Conservation (phyloP, 2,888 invertebrate species). For the Agrochola litura region DNA sequence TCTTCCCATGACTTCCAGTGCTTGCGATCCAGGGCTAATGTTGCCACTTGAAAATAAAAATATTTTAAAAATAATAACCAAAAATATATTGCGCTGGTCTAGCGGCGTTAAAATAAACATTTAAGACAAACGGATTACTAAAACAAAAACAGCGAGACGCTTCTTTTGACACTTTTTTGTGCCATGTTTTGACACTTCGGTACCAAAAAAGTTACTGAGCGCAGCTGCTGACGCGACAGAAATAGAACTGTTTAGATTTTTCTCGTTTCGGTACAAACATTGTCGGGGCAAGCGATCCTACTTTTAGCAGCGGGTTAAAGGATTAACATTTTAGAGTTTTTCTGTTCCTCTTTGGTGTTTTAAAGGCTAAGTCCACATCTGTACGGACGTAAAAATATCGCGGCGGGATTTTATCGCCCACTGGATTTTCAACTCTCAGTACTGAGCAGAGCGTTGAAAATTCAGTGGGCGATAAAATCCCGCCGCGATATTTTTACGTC, state of each 20-base stretch:
- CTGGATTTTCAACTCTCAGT: too few species aligned
- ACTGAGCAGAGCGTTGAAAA: too few species aligned
- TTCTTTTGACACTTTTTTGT: constrained; percentile 59
- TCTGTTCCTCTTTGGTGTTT: constrained; percentile 6
- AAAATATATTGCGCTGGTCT: constrained; percentile 7
- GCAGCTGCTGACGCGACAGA: constrained; percentile 58
- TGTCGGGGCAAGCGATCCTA: constrained; percentile 14
- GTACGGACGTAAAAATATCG: too few species aligned
- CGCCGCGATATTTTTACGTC: too few species aligned
- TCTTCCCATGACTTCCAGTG: not conserved
- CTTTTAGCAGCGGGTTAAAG: constrained; percentile 33
- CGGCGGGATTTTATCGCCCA: too few species aligned
- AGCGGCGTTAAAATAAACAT: constrained; percentile 42
- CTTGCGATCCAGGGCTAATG: not conserved
- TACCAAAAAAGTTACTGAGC: constrained; percentile 56
- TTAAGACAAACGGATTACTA: constrained; percentile 53
- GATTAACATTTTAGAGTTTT: constrained; percentile 19
- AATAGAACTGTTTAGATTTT: constrained; percentile 58
- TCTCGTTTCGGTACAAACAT: constrained; percentile 35
- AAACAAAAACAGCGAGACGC: constrained; percentile 44
- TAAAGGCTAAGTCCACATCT: not conserved
- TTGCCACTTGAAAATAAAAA: not conserved
- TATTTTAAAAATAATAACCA: not conserved
- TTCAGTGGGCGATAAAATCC: too few species aligned
- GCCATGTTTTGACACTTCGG: constrained; percentile 62